Percentiles rank a stretch among this genome's conserved stretches.
These are phyloP conservation scores for Apogon hyalosoma DNA, from an alignment of 2,797 vertebrate genomes.

Conservation along the genomic window DNA sequence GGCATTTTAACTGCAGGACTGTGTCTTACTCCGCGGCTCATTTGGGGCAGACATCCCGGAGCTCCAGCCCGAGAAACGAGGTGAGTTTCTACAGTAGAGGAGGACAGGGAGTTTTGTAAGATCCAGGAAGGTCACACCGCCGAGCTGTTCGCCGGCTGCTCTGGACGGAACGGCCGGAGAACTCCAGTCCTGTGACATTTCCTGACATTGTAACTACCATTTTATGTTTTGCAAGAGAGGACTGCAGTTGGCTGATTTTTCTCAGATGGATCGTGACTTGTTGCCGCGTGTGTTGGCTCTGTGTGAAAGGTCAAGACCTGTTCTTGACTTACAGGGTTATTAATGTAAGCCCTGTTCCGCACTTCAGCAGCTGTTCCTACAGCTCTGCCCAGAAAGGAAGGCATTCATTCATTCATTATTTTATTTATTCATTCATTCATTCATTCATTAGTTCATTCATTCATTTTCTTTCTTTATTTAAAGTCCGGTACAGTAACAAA, in stretches of 20 bases:
- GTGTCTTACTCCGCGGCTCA: constrained; percentile 15
- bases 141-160: neutral
- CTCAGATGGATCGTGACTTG: constrained; percentile 10
- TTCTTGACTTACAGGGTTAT: neutral
- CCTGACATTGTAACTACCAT: rapidly evolving
- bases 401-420: constrained; percentile 2
- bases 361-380: neutral
- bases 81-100: constrained; percentile 44
- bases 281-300: constrained; percentile 4
- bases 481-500: no score
- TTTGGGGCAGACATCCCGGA: constrained; percentile 19
- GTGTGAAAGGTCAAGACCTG: constrained; percentile 55
- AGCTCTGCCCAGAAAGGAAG: neutral
- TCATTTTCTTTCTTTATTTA: no score
- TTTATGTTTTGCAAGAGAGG: rapidly evolving
- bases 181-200: neutral
- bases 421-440: constrained; percentile 34
- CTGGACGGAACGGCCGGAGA: neutral
- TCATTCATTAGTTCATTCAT: no score
- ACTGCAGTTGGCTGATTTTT: neutral
- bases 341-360: constrained; percentile 10
- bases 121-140: constrained; percentile 75
- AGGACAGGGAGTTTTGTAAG: constrained; percentile 29
- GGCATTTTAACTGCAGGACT: constrained; percentile 29
- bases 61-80: constrained; percentile 23